phyloP scores from a whole-genome alignment of 2,888 invertebrate genomes.

The Anodontia alba region DNA sequence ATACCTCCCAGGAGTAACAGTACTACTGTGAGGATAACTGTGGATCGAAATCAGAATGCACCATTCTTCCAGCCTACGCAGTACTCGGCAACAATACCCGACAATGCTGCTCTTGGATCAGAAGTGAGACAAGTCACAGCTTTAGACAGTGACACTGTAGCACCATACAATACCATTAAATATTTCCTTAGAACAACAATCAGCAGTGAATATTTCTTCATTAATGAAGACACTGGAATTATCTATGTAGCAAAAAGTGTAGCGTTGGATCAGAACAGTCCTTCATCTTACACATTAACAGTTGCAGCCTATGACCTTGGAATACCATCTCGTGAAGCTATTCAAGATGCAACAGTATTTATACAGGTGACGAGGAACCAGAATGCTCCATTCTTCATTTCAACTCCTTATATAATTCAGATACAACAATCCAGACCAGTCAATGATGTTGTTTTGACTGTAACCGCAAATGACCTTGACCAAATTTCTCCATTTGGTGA shows the following conservation, averaged over 20 bases:
- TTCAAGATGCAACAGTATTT: slow-evolving; percentile 56
- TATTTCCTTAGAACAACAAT: slow-evolving; percentile 56
- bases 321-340: slow-evolving; percentile 50
- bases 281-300: slow-evolving; percentile 32
- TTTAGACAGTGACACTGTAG: slow-evolving; percentile 62
- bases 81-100: slow-evolving; percentile 56
- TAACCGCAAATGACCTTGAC: slow-evolving; percentile 56
- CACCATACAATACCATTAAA: slow-evolving; percentile 68
- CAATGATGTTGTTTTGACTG: slow-evolving; percentile 50
- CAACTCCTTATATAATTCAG: slow-evolving; percentile 38
- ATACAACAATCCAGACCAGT: slow-evolving; percentile 49
- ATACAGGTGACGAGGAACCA: slow-evolving; percentile 66
- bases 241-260: slow-evolving; percentile 72
- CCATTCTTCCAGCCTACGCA: slow-evolving; percentile 56
- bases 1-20: slow-evolving; percentile 66
- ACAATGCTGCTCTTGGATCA: slow-evolving; percentile 61
- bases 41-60: slow-evolving; percentile 65
- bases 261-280: slow-evolving; percentile 63
- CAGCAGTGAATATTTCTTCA: slow-evolving; percentile 68
- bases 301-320: slow-evolving; percentile 70
- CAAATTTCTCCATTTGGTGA: slow-evolving; percentile 66
- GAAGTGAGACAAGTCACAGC: slow-evolving; percentile 62
- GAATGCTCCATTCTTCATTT: slow-evolving; percentile 57
- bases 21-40: slow-evolving; percentile 63
- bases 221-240: slow-evolving; percentile 70